Percentiles rank a stretch among this genome's conserved stretches.
Conservation (phyloP, 2,113 vertebrate genomes). For the Brachirus orientalis region DNA sequence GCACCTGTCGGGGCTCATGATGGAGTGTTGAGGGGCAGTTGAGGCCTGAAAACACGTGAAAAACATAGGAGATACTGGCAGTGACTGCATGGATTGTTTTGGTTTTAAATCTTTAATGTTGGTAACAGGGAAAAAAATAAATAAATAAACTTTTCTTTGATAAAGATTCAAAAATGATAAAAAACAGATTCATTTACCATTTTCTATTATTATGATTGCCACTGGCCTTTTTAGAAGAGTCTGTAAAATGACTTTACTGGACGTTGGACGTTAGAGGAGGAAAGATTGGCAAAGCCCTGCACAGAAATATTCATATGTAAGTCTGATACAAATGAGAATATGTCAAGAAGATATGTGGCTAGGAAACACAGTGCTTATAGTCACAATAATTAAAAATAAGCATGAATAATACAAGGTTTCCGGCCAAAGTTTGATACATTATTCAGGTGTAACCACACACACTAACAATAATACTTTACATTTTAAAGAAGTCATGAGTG, state of each 20-base stretch:
- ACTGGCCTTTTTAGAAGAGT: neutral
- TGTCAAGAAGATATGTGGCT: conserved; percentile 20
- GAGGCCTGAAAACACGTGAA: conserved; percentile 1
- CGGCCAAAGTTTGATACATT: conserved; percentile 2
- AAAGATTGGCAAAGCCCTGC: conserved; percentile 38
- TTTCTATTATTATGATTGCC: conserved; percentile 62
- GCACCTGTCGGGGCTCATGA: neutral
- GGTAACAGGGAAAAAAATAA: conserved; percentile 74
- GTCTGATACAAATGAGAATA: conserved; percentile 21
- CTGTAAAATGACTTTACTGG: conserved; percentile 27
- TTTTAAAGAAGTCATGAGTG: neutral
- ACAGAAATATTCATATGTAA: conserved; percentile 36
- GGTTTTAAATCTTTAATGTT: conserved; percentile 73
- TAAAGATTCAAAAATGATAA: conserved; percentile 51
- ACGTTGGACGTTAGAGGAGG: conserved; percentile 34
- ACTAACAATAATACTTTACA: neutral
- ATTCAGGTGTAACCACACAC: conserved; percentile 12
- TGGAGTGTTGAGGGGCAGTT: conserved; percentile 10
- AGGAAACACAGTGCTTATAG: conserved; percentile 15
- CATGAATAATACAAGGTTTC: conserved; percentile 5
- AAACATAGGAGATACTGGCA: conserved; percentile 22
- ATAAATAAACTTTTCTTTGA: conserved; percentile 52
- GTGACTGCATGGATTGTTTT: conserved; percentile 29
- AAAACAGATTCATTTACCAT: conserved; percentile 37
- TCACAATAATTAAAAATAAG: neutral